Evolutionary conservation across 2,797 vertebrate species (phyloP), one percentile per base, ranked within the genome.

Genomic region (Rhynchonycteris naso): DNA sequence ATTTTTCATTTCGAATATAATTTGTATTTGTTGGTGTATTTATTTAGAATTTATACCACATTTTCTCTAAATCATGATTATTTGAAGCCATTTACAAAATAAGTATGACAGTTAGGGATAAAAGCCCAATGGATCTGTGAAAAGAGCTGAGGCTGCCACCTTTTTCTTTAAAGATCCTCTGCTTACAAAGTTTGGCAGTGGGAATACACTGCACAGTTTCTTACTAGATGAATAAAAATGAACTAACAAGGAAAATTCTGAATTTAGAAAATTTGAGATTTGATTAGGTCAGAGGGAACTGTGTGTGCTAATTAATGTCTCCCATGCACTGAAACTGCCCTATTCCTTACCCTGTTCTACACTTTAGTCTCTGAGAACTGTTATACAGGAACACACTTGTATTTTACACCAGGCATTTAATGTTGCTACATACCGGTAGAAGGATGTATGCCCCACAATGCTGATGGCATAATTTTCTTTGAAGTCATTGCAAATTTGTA

Each of bases 1-100:
- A 85, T 18, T 66, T 81, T 94, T 76, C n/a, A 85, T 69, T 92
- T 89, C 4, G n/a, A 71, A 71, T 71, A 76, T 68, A 47, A 81
- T 59, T 89, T 92, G 35, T 22, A 54, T 80, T 76, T 93, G 30
- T 65, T 19, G 7, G 24, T n/a, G 13, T 35, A 66, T 86, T 86
- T 92, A 69, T 69, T 88, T 71, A 35, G 66, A 9, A 69, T 75
- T 84, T 91, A 61, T 54, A 30, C 14, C 38, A 82, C 7, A 74
- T 26, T 91, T 74, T 80, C 33, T 88, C 47, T 69, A 69, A 68
- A 75, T 66, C 22, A 90, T 66, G 82, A 59, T n/a, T 28, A 47
- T 71, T 35, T 65, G 11, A 86, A 78, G 65, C 15, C 66, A 22
- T 11, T 95, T 81, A 61, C 7, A 58, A 58, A n/a, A 22, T 52